Conservation (phyloP, 53 echinoderm and acorn worm species). For the Stichopus horrens region DNA sequence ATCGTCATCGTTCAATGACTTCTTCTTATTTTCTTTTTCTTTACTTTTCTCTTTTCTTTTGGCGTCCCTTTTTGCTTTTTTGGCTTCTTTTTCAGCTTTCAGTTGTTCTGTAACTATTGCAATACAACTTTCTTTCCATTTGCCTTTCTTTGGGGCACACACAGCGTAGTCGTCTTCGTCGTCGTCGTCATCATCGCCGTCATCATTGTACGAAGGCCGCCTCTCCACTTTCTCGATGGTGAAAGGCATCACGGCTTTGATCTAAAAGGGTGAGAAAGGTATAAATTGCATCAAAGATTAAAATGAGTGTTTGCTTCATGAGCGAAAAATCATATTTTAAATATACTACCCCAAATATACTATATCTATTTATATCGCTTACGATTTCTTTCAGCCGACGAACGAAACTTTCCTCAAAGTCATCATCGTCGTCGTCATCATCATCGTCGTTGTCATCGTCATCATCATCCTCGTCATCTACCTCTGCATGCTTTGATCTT, state of each 20-base stretch:
- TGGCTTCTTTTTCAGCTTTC: slow-evolving; percentile 34
- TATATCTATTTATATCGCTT: not conserved
- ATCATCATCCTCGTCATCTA: slow-evolving; percentile 23
- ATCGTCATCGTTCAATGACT: not conserved
- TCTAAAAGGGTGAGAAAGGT: not conserved
- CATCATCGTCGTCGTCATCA: slow-evolving; percentile 60
- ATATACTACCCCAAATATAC: too few species aligned
- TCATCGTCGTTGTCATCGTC: slow-evolving; percentile 57
- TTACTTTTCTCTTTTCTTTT: slow-evolving; percentile 15
- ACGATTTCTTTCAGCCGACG: slow-evolving; percentile 30
- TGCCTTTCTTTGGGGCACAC: slow-evolving; percentile 27
- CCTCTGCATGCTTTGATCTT: not conserved
- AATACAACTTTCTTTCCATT: slow-evolving; percentile 46
- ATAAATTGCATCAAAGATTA: not conserved
- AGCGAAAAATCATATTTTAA: not conserved
- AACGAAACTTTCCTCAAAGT: slow-evolving; percentile 34
- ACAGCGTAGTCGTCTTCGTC: slow-evolving; percentile 48
- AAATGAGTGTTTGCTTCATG: not conserved
- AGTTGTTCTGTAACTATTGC: slow-evolving; percentile 32
- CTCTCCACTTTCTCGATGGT: slow-evolving; percentile 46
- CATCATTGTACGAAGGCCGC: slow-evolving; percentile 31
- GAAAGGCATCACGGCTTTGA: slow-evolving; percentile 24
- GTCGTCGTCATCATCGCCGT: slow-evolving; percentile 51
- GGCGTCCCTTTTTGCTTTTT: slow-evolving; percentile 9
- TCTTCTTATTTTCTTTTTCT: not conserved